Base-by-base conservation (phyloP, 2,888 invertebrate genomes). In the Stramonita haemastoma region DNA sequence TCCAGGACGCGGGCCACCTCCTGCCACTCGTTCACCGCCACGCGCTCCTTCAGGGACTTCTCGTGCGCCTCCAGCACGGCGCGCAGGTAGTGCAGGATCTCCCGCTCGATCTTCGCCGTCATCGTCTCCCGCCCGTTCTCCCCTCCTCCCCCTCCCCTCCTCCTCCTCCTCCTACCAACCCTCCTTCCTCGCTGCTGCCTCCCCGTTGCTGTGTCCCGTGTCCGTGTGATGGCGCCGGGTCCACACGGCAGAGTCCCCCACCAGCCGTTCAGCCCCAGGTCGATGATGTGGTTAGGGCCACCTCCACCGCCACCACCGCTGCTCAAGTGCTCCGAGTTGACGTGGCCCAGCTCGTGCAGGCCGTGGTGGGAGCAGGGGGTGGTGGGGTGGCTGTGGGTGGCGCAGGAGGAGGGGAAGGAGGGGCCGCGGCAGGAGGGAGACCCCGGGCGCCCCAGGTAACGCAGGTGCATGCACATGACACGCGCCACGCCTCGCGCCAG, bases 1-100 rank as follows among this genome's bases (percentile, higher is more conserved):
- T 97, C 97, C 87, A 97, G 95, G 34, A 96, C 96, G 90, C 96
- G 95, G 8, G 97, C 97, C 26, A 97, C 96, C 90, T 96, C 96
- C 90, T 94, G 94, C 95, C 95, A 95, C 88, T 95, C 95, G 66
- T 93, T 91, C 8, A 94, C 92, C 8, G 94, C 91, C 77, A 91
- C 90, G 19, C 92, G 91, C 90, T 95, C 95, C 1, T 90, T 90
- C 32, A 93, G 91, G 22, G 93, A 91, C 79, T 92, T 92, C 56
- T 95, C 94, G 86, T 95, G 94, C 6, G 93, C 92, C 17, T 92
- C 93, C 81, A 95, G 91, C 26, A 95, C 91, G 34, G 92, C 91
- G 79, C 93, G 93, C 81, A 95, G 92, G 90, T 95, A 95, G 56
- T 91, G 91, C 73, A 94, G 87, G 70, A 95, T 93, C 88, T 95